A percentile compares a stretch with the other conserved stretches of the same genome.
Evolutionary conservation across 2,888 invertebrate species (phyloP).

Genomic region (Seladonia tumulorum): DNA sequence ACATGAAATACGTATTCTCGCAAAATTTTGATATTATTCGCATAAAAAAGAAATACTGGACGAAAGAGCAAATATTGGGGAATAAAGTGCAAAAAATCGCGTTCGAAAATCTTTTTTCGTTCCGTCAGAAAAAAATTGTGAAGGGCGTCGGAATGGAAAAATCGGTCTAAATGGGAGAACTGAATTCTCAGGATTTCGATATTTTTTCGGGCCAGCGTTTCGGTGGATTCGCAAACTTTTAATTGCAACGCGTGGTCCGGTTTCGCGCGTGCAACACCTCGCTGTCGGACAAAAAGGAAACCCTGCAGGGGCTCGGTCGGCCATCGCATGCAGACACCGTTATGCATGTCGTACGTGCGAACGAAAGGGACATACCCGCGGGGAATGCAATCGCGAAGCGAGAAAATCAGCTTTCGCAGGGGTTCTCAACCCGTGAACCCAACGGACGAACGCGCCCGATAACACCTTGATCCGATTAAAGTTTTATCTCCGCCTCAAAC

Average conservation of each 20-base stretch:
- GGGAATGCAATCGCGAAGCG: constrained; percentile 32
- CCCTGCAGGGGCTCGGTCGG: constrained; percentile 33
- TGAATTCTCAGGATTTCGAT: not conserved
- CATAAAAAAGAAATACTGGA: not conserved
- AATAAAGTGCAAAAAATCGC: not conserved
- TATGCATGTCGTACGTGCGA: constrained; percentile 35
- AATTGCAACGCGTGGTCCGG: constrained; percentile 28
- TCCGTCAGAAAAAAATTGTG: not conserved
- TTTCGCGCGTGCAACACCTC: constrained; percentile 32
- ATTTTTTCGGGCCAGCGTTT: not conserved
- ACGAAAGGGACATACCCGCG: constrained; percentile 40
- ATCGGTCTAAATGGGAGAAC: not conserved
- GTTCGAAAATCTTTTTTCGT: not conserved
- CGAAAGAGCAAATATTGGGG: no score
- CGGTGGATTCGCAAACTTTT: constrained; percentile 17
- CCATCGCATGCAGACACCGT: constrained; percentile 34
- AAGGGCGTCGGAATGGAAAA: not conserved
- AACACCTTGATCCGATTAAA: constrained; percentile 15
- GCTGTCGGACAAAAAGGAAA: constrained; percentile 39
- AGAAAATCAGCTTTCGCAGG: constrained; percentile 48
- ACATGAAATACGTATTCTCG: no score
- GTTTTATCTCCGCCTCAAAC: not conserved
- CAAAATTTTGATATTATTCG: not conserved
- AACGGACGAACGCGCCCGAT: constrained; percentile 4
- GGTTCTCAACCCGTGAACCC: constrained; percentile 16